Conservation (phyloP, 2,113 vertebrate genomes). For the Verasper variegatus region DNA sequence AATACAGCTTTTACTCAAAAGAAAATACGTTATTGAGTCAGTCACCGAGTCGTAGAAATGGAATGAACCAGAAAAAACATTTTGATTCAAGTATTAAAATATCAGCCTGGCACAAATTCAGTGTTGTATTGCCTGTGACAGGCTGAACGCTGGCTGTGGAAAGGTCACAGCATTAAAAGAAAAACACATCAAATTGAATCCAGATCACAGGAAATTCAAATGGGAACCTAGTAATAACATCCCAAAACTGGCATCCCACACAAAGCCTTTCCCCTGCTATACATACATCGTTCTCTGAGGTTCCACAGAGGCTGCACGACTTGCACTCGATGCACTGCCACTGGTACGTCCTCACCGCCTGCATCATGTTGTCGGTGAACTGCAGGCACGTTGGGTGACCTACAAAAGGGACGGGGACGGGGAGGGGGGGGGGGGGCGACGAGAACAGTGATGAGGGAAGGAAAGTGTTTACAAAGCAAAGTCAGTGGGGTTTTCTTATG, state of each 20-base stretch:
- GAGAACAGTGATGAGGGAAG: not conserved
- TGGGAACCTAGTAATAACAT: not conserved
- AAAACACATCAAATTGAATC: not conserved
- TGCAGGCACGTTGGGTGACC: conserved; percentile 98
- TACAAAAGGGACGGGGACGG: conserved; percentile 55
- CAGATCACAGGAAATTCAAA: not conserved
- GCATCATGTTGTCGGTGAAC: conserved; percentile 98
- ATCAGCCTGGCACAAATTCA: not conserved
- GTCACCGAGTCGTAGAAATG: not conserved
- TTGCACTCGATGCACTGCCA: conserved; percentile 99
- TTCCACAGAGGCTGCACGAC: conserved; percentile 97
- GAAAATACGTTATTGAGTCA: not conserved
- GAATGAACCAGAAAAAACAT: not conserved
- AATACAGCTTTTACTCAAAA: not conserved
- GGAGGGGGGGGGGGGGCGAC: not conserved
- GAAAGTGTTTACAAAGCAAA: not conserved
- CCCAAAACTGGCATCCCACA: not conserved
- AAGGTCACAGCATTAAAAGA: conserved; percentile 13
- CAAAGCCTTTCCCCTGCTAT: not conserved
- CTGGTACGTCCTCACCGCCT: conserved; percentile 96
- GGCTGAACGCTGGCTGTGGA: not conserved
- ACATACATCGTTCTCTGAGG: conserved; percentile 97
- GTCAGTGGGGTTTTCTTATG: too few species aligned
- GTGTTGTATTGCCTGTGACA: not conserved
- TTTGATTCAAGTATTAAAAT: not conserved